Evolutionary conservation across 92 coral and sea anemone species (phyloP), one percentile per base, ranked within the genome.

Genomic region (Ricordea florida): DNA sequence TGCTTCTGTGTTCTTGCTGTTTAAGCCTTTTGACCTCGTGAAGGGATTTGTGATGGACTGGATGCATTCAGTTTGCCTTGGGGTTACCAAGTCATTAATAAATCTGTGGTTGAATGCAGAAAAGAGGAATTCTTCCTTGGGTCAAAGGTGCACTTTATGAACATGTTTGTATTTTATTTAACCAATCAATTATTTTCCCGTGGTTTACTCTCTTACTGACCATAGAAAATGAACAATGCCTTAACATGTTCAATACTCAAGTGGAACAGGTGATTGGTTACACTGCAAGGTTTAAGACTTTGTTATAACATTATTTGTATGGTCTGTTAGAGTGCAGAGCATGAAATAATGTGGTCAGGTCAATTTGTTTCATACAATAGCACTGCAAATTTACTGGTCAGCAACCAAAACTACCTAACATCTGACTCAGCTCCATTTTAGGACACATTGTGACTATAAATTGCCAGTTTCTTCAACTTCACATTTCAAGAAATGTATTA

Each of bases 61-160:
- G 81, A 72, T 72, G 87, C 87, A 81, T 62, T 62, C 31, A 7
- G 68, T 81, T 36, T 81, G 87, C 34, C 80, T 81, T 49, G 87
- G 87, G 9, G 66, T 72, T 22, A 40, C 60, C 16, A 71, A 80
- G 27, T 43, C 65, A 16, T 42, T 52, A 20, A 41, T 79, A 15
- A 44, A 46, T 36, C 33, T 80, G 42, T 80, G 85, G 79, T 38
- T 68, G 13, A 80, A 66, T 57, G 47, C 50, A 36, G 72, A 69
- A 31, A 62, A 59, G 32, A 70, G 37, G 30, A 63, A 30, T 80
- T 80, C 48, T 80, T 6, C 56, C 38, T 80, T 58, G 80, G 86
- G 20, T 26, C 48, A 43, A 80, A 80, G 73, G 86, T 80, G 57
- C 24, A 27, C n/a, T 50, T 15, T 23, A 18, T 13, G 28, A 23